phyloP scores from a whole-genome alignment of 2,797 vertebrate genomes.

The Lagocephalus sceleratus region DNA sequence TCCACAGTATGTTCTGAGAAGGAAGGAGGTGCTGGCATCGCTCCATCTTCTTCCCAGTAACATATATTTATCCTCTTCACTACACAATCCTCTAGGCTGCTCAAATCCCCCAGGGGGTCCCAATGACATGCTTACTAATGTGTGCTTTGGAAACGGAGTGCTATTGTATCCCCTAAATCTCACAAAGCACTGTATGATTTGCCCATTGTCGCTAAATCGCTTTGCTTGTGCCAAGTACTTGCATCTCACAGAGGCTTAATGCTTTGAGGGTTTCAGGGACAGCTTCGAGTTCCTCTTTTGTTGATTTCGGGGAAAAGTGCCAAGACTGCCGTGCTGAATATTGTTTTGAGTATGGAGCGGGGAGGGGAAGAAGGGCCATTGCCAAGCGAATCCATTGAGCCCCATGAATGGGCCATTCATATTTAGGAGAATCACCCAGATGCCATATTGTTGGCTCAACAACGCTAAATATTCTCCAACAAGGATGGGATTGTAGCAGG shows the following conservation, averaged over 20 bases:
- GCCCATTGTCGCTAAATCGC: conserved; percentile 72
- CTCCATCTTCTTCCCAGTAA: conserved; percentile 63
- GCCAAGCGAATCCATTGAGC: conserved; percentile 74
- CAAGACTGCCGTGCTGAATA: conserved; percentile 74
- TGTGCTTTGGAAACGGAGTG: conserved; percentile 71
- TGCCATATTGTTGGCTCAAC: conserved; percentile 77
- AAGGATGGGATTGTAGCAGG: conserved; percentile 71
- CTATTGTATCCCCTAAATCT: conserved; percentile 73
- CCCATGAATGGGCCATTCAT: conserved; percentile 81
- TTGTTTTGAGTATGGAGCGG: conserved; percentile 70
- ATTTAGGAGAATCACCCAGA: conserved; percentile 81
- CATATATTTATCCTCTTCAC: conserved; percentile 75
- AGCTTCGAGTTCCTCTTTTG: conserved; percentile 72
- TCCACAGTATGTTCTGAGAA: conserved; percentile 41
- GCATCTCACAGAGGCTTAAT: conserved; percentile 73
- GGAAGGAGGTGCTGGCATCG: conserved; percentile 50
- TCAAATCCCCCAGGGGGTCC: conserved; percentile 64
- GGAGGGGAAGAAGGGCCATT: conserved; percentile 61
- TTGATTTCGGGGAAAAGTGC: conserved; percentile 72
- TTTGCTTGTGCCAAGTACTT: conserved; percentile 71
- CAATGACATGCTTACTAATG: conserved; percentile 74
- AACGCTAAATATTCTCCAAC: conserved; percentile 70
- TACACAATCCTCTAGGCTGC: conserved; percentile 65
- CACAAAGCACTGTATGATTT: conserved; percentile 75
- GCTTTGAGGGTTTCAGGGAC: conserved; percentile 72